Evolutionary conservation across 30 jellyfish, hydroid and myxozoan genomes (phyloP).

Genomic region (Cassiopea xamachana): DNA sequence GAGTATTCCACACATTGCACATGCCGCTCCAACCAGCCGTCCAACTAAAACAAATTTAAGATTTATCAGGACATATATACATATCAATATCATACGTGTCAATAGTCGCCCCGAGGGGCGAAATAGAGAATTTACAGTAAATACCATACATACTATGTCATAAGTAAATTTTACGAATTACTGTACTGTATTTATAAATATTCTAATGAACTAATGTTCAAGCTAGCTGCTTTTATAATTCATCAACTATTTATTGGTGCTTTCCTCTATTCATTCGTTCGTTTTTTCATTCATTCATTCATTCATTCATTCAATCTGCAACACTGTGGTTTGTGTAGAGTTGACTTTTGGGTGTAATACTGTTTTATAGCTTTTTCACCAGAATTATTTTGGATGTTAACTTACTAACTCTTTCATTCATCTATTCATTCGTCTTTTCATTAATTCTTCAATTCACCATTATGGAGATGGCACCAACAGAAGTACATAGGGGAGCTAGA

Average conservation of each 20-base stretch:
- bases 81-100: not conserved
- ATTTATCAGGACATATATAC: not conserved
- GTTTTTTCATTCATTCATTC: not conserved
- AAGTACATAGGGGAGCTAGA: too few relatives aligned
- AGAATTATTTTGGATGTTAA: not conserved
- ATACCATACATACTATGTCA: too few relatives aligned
- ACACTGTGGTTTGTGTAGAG: not conserved
- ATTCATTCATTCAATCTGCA: not conserved
- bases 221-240: not conserved
- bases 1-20: conserved; percentile 98
- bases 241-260: not conserved
- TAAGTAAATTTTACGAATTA: too few relatives aligned
- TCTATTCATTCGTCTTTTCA: not conserved
- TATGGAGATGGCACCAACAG: too few relatives aligned
- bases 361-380: too few relatives aligned
- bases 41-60: conserved; percentile 77
- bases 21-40: conserved; percentile 93
- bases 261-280: not conserved
- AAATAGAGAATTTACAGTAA: too few relatives aligned
- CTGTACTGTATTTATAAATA: not conserved
- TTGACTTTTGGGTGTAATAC: too few relatives aligned
- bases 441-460: not conserved
- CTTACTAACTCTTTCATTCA: not conserved
- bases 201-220: not conserved
- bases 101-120: not conserved